Evolutionary conservation across 1,140 invertebrate species (phyloP).

Genomic region (Sitodiplosis mosellana): DNA sequence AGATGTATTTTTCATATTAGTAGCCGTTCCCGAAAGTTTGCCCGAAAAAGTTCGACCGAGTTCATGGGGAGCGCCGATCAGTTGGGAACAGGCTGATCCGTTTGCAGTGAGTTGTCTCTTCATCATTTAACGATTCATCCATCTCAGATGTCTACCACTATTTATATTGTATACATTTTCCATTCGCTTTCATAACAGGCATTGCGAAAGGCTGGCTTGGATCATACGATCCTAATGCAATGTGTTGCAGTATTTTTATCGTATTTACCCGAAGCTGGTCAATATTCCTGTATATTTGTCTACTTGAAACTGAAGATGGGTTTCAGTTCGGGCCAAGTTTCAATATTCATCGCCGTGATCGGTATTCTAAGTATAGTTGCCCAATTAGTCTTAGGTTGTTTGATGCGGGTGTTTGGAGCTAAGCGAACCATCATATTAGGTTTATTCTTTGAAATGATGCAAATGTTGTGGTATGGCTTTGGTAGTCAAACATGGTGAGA

Average conservation of each 20-base stretch:
- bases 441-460: constrained; percentile 88
- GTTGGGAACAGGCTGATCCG: constrained; percentile 95
- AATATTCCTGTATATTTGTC: constrained; percentile 99
- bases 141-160: not conserved
- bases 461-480: constrained; percentile 94
- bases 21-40: constrained; percentile 93
- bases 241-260: constrained; percentile 95
- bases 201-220: constrained; percentile 83
- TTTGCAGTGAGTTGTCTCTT: constrained; percentile 69
- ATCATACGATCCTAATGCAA: constrained; percentile 88
- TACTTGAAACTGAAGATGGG: constrained; percentile 97
- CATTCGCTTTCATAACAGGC: constrained; percentile 31
- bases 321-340: constrained; percentile 86
- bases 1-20: constrained; percentile 96
- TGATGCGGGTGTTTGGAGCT: constrained; percentile 72
- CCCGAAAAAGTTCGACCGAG: constrained; percentile 79
- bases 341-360: constrained; percentile 93
- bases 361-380: constrained; percentile 91
- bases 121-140: not conserved
- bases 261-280: constrained; percentile 94
- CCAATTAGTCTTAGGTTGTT: constrained; percentile 73
- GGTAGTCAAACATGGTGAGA: constrained; percentile 32
- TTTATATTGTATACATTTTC: not conserved
- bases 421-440: constrained; percentile 97
- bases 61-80: constrained; percentile 62